These are phyloP conservation scores for Drepana falcataria DNA, from an alignment of 2,888 invertebrate species.

Conservation along the genomic window DNA sequence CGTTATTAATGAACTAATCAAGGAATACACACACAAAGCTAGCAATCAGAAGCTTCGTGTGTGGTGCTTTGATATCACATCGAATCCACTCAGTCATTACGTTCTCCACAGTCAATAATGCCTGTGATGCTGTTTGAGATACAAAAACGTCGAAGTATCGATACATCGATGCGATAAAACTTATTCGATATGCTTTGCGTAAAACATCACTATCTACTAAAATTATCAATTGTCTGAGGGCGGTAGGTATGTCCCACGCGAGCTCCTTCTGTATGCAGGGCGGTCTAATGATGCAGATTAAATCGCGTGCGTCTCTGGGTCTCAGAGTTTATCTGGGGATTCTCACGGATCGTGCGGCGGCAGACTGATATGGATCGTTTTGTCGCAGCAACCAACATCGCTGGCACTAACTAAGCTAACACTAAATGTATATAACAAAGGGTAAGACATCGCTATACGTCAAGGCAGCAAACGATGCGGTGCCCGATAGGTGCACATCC, in stretches of 20 bases:
- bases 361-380: constrained; percentile 44
- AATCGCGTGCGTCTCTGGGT: constrained; percentile 47
- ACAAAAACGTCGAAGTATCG: constrained; percentile 36
- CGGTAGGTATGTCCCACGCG: constrained; percentile 29
- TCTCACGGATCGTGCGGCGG: constrained; percentile 55
- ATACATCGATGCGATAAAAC: constrained; percentile 30
- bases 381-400: constrained; percentile 16
- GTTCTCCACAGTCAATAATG: constrained; percentile 54
- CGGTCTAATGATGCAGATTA: constrained; percentile 61
- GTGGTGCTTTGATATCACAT: constrained; percentile 52
- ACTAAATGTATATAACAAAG: constrained; percentile 21
- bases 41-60: constrained; percentile 53
- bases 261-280: constrained; percentile 34
- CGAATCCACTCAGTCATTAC: constrained; percentile 56
- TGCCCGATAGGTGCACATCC: constrained; percentile 17
- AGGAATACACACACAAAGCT: constrained; percentile 13
- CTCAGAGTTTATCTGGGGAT: constrained; percentile 51
- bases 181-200: constrained; percentile 29
- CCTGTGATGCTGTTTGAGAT: constrained; percentile 55
- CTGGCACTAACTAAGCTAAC: constrained; percentile 21
- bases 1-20: neutral
- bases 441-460: constrained; percentile 17
- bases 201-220: constrained; percentile 28
- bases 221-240: constrained; percentile 28
- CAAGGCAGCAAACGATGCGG: constrained; percentile 13